These are phyloP conservation scores for Thecophora atra DNA, from an alignment of 2,888 invertebrate species.

Conservation along the genomic window DNA sequence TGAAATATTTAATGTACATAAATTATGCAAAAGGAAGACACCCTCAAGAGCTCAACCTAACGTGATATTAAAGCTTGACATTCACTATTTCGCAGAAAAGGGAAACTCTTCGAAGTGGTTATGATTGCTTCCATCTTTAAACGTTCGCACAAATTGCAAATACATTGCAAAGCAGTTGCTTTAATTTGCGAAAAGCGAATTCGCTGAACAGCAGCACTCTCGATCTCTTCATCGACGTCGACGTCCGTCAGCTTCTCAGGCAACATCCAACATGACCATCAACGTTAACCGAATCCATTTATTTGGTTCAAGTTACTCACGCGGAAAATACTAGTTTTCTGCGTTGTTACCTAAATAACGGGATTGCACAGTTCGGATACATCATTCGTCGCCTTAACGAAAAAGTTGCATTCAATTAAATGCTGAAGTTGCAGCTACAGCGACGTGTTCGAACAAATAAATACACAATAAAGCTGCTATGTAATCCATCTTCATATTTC, in stretches of 20 bases:
- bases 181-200: constrained; percentile 5
- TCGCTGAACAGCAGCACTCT: constrained; percentile 3
- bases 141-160: not conserved
- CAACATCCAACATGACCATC: constrained; percentile 2
- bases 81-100: not conserved
- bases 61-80: too few species aligned
- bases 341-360: constrained; percentile 54
- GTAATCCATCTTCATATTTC: too few species aligned
- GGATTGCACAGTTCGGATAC: constrained; percentile 48
- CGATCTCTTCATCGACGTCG: constrained; percentile 17
- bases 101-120: not conserved
- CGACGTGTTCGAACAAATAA: not conserved
- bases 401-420: constrained; percentile 33
- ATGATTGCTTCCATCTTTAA: not conserved
- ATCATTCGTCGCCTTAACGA: constrained; percentile 33
- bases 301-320: constrained; percentile 36
- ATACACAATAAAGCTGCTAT: too few species aligned
- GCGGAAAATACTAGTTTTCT: constrained; percentile 53
- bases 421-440: constrained; percentile 29
- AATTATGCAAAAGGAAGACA: too few species aligned
- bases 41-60: too few species aligned
- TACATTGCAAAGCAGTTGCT: not conserved
- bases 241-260: constrained; percentile 24
- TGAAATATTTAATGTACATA: too few species aligned
- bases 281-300: constrained; percentile 40